Base-by-base conservation (phyloP, 2,888 invertebrate genomes). In the Sthenelais limicola region DNA sequence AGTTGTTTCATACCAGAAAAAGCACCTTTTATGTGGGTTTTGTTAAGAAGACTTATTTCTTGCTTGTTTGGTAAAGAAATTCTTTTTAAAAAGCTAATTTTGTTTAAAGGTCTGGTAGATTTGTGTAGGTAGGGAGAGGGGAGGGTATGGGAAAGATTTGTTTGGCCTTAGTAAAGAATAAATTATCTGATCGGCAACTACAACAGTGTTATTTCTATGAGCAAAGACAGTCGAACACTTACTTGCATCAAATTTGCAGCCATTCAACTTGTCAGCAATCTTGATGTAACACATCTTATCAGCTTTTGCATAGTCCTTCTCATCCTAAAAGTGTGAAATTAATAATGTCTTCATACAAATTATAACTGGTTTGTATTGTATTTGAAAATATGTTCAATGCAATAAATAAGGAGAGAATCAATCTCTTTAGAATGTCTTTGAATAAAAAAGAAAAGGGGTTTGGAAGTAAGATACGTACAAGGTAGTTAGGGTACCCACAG, bases 401-500 rank as follows among this genome's bases (percentile, higher is more conserved):
- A 43, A 43, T 12, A 43, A 43, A 12, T 43, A 43, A 43, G 9
- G 15, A 9, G 9, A 43, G 12, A 43, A 43, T 43, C 15, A 9
- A 12, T 15, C 15, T 12, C 43, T 43, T 43, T 43, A 21, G 21
- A 51, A 51, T 43, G 18, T 15, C 9, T 43, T 51, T 18, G 7
- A 51, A 51, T 9, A 51, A 51, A 18, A 51, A 18, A 9, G 21
- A 21, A 9, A 7, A 51, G 21, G 9, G 21, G 32, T 28, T 28
- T 32, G 18, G 9, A 12, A 26, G 5, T 9, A 68, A 48, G 4
- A 30, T 38, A 24, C 73, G 33, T 51, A 73, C 73, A 62, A 73
- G 48, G 71, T 62, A 32, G 2, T 32, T 51, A 12, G 68, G 73
- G 28, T 75, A 75, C 3, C 75, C 75, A 38, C 75, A 75, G 71